Conservation (phyloP, 2,113 vertebrate genomes). For the Chionodraco myersi region DNA sequence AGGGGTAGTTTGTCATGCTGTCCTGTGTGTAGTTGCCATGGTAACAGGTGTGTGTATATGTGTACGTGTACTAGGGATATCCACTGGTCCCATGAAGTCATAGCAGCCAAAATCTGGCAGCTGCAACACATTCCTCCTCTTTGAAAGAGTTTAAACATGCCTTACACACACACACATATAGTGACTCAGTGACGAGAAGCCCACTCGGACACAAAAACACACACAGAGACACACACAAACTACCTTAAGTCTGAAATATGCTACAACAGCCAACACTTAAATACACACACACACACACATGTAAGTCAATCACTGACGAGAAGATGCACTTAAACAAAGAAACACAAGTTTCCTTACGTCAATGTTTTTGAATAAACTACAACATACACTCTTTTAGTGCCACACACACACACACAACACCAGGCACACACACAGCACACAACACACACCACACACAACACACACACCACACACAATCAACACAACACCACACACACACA, state of each 20-base stretch:
- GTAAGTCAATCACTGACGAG: slow-evolving; percentile 1
- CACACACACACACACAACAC: slow-evolving; percentile 10
- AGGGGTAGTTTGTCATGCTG: slow-evolving; percentile 31
- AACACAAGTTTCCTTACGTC: too few relatives aligned
- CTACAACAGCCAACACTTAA: too few relatives aligned
- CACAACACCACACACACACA: slow-evolving; percentile 6
- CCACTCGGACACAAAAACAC: background rate
- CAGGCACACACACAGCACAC: too few relatives aligned
- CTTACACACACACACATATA: slow-evolving; percentile 29
- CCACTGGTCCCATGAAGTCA: slow-evolving; percentile 71
- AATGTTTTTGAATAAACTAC: background rate
- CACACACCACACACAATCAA: too few relatives aligned
- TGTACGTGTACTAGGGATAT: slow-evolving; percentile 60
- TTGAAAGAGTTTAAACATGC: slow-evolving; percentile 45
- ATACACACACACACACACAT: background rate
- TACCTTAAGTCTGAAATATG: background rate
- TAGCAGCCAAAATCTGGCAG: slow-evolving; percentile 62
- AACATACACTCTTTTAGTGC: background rate
- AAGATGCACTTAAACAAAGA: too few relatives aligned
- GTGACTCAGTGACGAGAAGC: slow-evolving; percentile 1
- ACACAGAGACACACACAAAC: background rate
- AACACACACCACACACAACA: too few relatives aligned
- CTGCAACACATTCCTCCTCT: slow-evolving; percentile 65
- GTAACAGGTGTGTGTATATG: slow-evolving; percentile 46
- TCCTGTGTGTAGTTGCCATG: slow-evolving; percentile 70